These are phyloP conservation scores for Menura novaehollandiae DNA, from an alignment of 2,113 vertebrate species.

Conservation along the genomic window DNA sequence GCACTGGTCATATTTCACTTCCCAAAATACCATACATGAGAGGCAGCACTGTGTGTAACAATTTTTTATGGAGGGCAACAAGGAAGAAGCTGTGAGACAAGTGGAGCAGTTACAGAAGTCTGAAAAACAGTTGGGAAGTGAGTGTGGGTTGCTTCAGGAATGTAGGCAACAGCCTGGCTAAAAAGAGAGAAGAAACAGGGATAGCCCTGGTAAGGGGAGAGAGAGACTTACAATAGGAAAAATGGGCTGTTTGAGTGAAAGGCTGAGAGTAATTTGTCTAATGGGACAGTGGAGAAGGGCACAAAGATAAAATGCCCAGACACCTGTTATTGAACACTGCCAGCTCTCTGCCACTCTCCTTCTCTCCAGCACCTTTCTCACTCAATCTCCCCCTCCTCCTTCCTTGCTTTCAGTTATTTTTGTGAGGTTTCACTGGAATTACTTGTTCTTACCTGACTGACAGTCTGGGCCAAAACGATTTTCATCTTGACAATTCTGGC, in stretches of 20 bases:
- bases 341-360: background rate
- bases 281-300: background rate
- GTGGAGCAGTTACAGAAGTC: background rate
- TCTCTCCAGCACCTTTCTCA: background rate
- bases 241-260: background rate
- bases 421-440: background rate
- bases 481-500: constrained; percentile 82
- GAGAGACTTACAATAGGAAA: background rate
- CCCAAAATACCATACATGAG: background rate
- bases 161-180: background rate
- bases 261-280: background rate
- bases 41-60: background rate
- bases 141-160: background rate
- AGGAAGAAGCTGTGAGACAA: background rate
- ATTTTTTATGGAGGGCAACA: background rate
- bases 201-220: background rate
- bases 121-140: background rate
- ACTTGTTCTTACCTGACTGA: constrained; percentile 75
- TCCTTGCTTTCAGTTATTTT: background rate
- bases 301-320: background rate
- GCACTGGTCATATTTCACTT: background rate
- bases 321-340: background rate
- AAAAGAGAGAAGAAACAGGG: background rate
- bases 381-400: background rate
- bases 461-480: constrained; percentile 81